Percentiles rank a stretch among this genome's conserved stretches.
phyloP scores from a whole-genome alignment of 2,797 vertebrate species.

The Yasuhikotakia modesta region DNA sequence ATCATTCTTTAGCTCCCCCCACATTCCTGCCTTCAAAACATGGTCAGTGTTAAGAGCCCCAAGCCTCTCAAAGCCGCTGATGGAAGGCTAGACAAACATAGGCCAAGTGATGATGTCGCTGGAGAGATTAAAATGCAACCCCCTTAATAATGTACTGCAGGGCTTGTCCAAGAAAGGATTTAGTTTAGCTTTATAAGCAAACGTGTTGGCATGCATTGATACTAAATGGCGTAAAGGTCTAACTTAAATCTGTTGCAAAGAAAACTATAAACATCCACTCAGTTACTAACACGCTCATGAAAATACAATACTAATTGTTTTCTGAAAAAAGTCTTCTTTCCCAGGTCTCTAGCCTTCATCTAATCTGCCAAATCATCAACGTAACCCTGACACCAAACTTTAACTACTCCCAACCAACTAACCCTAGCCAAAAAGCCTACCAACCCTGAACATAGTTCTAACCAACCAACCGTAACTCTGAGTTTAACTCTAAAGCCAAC shows the following conservation, averaged over 20 bases:
- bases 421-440: not conserved
- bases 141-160: not conserved
- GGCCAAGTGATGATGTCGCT: constrained; percentile 2
- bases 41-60: not conserved
- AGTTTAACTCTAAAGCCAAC: not conserved
- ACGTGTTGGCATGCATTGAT: constrained; percentile 27
- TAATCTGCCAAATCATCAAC: not conserved
- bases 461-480: not conserved
- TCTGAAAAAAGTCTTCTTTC: not conserved
- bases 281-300: constrained; percentile 20
- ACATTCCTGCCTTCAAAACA: constrained; percentile 32
- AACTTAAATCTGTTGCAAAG: constrained; percentile 34
- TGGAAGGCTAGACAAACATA: not conserved
- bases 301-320: not conserved
- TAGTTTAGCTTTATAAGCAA: not conserved
- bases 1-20: constrained; percentile 23
- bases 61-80: constrained; percentile 12
- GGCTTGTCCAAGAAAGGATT: constrained; percentile 21
- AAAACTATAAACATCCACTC: constrained; percentile 15
- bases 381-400: no score
- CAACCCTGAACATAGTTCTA: not conserved
- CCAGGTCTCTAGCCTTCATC: no score
- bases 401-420: no score
- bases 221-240: constrained; percentile 28
- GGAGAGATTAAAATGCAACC: constrained; percentile 9